phyloP scores from a whole-genome alignment of 2,797 vertebrate genomes.

The Zalophus californianus region DNA sequence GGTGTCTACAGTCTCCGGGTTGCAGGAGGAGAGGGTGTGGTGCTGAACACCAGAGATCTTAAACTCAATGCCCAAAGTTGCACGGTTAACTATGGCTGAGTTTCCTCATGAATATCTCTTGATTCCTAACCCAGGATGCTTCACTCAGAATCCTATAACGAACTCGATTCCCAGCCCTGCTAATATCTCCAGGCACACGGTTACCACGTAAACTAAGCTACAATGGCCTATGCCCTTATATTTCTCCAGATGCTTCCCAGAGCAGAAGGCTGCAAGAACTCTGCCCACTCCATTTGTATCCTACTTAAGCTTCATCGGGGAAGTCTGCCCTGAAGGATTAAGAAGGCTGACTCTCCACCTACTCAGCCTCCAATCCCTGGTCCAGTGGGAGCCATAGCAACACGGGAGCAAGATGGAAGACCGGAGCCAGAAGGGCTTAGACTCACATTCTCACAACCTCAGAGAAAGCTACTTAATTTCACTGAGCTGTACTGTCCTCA shows the following conservation, averaged over 20 bases:
- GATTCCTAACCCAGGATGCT: not conserved
- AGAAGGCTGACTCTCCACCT: not conserved
- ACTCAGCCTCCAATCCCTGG: not conserved
- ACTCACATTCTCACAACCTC: not conserved
- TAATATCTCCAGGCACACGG: not conserved
- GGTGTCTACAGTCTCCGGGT: not conserved
- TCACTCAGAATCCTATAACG: not conserved
- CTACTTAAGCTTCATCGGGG: not conserved
- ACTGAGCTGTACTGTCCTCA: not conserved
- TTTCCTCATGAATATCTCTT: not conserved
- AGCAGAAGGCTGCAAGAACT: not conserved
- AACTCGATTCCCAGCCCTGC: not conserved
- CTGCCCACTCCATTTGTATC: not conserved
- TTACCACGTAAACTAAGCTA: not conserved
- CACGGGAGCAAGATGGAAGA: not conserved
- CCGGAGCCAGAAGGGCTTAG: not conserved
- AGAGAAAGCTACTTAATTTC: not conserved
- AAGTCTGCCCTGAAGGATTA: not conserved
- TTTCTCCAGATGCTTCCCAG: not conserved
- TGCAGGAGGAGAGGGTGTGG: not conserved
- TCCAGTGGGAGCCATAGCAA: not conserved
- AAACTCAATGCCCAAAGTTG: not conserved
- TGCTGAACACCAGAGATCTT: not conserved
- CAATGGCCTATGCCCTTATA: not conserved
- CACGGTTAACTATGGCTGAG: not conserved